phyloP scores from a whole-genome alignment of 2,797 vertebrate genomes.

The Leptatherina wallacei region DNA sequence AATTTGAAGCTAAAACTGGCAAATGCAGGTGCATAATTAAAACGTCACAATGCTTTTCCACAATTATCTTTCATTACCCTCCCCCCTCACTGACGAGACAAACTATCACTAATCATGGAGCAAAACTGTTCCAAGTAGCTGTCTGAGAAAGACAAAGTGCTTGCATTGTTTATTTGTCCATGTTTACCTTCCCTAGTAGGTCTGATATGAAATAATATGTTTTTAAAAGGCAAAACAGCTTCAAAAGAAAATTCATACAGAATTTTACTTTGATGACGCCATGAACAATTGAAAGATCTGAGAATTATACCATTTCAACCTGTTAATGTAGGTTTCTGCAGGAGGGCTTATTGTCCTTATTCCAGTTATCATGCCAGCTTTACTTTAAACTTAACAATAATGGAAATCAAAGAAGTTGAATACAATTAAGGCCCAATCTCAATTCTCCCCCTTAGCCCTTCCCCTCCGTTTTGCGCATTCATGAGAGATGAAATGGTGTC shows the following conservation, averaged over 20 bases:
- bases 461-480: no score
- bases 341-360: background rate
- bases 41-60: constrained; percentile 66
- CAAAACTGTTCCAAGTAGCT: constrained; percentile 65
- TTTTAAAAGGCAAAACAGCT: constrained; percentile 10
- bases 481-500: no score
- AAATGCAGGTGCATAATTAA: constrained; percentile 76
- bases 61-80: constrained; percentile 78
- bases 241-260: background rate
- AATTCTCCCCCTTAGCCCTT: no score
- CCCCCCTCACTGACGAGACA: constrained; percentile 51
- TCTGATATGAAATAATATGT: constrained; percentile 13
- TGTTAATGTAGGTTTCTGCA: constrained; percentile 7
- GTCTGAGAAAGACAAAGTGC: constrained; percentile 36
- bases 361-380: background rate
- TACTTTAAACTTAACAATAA: background rate
- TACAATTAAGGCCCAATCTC: background rate
- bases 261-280: background rate
- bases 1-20: constrained; percentile 29
- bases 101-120: constrained; percentile 64
- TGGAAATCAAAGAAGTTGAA: background rate
- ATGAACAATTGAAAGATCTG: background rate
- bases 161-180: constrained; percentile 27
- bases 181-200: constrained; percentile 21
- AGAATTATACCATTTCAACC: background rate